Evolutionary conservation across 1,140 invertebrate genomes (phyloP), one percentile per base, ranked within the genome.

Genomic region (Stegodyphus mimosarum): DNA sequence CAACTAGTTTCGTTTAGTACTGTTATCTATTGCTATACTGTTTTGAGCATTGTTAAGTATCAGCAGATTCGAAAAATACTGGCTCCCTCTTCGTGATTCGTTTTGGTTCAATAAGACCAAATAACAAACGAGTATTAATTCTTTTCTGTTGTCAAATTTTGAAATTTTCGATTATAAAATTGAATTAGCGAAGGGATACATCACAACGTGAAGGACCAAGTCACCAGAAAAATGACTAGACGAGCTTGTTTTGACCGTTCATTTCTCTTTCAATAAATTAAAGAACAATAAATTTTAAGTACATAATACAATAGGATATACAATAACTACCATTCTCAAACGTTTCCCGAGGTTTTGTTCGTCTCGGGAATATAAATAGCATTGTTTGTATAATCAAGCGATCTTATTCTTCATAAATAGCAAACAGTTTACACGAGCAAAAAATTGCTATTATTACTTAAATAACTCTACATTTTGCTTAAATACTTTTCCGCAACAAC

Each of bases 181-280:
- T 76, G 0, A 11, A 49, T 51, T 50, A 55, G 52, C 73, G 81
- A 84, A 84, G 73, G 81, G 81, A 75, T 60, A 84, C 81, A 60
- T 69, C 72, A 70, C 81, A 69, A 83, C 80, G 72, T 53, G 74
- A 83, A 83, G 51, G 48, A 55, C 69, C 70, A 76, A 60, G 72
- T 84, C 72, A 84, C 81, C 66, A 53, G 74, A 81, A 84, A 83
- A 75, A 84, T 84, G 81, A 84, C 81, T 84, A 84, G 81, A 84
- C 18, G 51, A 74, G 55, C 49, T 76, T 70, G n/a, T 18, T 84
- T 75, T 66, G 76, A 7, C 64, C 60, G 50, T 76, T 70, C 66
- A 18, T 49, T 74, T 69, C 71, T 67, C 51, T 74, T 53, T 17
- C 72, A 74, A 74, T 84, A 76, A 84, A 84, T 75, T 73, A 83